Evolutionary conservation across 37 sponge, comb jelly and placozoan genomes (phyloP), one percentile per base, ranked within the genome.

Genomic region (Spongia lamella): DNA sequence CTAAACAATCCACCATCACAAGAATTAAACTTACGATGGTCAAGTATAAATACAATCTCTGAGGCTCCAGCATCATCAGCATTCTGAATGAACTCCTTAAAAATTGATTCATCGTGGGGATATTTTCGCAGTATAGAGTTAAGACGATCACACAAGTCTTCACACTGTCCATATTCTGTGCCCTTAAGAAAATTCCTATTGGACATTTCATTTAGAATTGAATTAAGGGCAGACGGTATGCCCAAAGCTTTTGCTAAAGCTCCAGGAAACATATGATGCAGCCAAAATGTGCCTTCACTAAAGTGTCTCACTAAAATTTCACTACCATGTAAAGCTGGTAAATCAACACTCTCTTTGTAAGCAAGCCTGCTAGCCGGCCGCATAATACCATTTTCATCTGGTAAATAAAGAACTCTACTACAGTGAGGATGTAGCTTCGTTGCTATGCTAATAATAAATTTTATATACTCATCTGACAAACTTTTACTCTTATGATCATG

Each of bases 1-100:
- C 77, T 38, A 55, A 80, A 76, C 16, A 90, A 47, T 15, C 7
- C 33, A 34, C 55, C 21, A 35, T 77, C 72, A 37, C 52, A 67
- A 9, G 66, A 67, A 71, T 47, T 68, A 16, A 53, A 2, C 1
- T 0, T 68, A 6, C 85, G 53, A 29, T 71, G 58, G 40, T 91
- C 91, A 13, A 91, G 66, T 33, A 91, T 56, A 63, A 91, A 86
- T 2, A 61, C 80, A 22, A 91, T 74, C 29, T 85, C 86, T 32
- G 80, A 73, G 30, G 91, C 91, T 24, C 74, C 43, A 1, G 91
- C 86, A 83, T 91, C 91, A 54, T 91, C 91, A 51, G 91, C 91
- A 79, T 91, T 86, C 36, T 91, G 91, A 52, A 91, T 78, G 36
- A 86, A 81, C 60, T 91, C 91, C 38, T 71, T 68, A 47, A 91